phyloP scores from a whole-genome alignment of 2,113 vertebrate species.

The Stigmatopora argus region DNA sequence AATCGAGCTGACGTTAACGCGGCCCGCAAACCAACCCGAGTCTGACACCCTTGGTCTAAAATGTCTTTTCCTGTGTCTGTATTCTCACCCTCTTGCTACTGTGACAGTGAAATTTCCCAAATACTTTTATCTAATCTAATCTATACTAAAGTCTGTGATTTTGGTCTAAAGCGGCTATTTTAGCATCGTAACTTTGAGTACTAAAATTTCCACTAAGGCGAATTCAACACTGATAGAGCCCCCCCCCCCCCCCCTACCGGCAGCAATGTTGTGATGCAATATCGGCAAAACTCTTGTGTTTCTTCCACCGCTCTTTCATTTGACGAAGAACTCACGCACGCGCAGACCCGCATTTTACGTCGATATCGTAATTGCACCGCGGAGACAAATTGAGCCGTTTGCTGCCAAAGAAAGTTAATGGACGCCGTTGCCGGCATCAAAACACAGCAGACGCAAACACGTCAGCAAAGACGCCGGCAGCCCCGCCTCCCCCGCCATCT shows the following conservation, averaged over 20 bases:
- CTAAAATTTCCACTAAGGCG: neutral
- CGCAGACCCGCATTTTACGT: conserved; percentile 36
- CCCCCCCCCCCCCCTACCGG: neutral
- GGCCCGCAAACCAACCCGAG: no score
- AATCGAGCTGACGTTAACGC: no score
- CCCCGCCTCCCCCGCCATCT: conserved; percentile 1
- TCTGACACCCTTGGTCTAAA: no score
- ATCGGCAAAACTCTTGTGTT: neutral
- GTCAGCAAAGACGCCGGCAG: neutral
- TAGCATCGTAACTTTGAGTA: neutral
- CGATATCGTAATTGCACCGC: conserved; percentile 51
- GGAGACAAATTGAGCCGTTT: conserved; percentile 64
- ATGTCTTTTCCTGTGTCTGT: no score
- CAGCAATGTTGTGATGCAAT: neutral
- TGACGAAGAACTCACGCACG: neutral
- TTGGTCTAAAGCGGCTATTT: neutral
- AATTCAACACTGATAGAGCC: neutral
- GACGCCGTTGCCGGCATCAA: conserved; percentile 55
- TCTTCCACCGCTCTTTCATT: neutral
- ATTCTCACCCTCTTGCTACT: no score
- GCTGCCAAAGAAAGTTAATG: conserved; percentile 69
- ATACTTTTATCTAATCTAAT: no score
- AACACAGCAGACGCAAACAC: neutral
- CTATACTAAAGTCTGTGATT: neutral
- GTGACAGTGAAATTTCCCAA: no score